Percentiles rank a stretch among this genome's conserved stretches.
Evolutionary conservation across 2,113 vertebrate genomes (phyloP).

Genomic region (Phasianus colchicus): DNA sequence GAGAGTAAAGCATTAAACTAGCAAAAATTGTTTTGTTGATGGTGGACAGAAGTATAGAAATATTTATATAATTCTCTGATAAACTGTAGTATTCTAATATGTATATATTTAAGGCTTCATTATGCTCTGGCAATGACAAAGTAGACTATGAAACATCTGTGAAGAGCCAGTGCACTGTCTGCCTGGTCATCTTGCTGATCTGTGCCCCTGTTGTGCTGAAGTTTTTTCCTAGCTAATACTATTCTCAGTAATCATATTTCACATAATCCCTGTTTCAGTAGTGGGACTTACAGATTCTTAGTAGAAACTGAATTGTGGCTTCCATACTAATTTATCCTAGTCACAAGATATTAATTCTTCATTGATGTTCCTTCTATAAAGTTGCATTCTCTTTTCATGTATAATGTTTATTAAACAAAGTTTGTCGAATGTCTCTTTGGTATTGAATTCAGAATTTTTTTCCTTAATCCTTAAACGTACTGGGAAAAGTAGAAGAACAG

Average conservation of each 20-base stretch:
- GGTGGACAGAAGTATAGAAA: neutral
- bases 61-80: neutral
- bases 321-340: neutral
- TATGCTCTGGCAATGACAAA: neutral
- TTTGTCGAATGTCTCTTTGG: neutral
- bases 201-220: neutral
- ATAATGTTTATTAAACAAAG: neutral
- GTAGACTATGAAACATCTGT: neutral
- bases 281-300: neutral
- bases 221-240: neutral
- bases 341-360: rapidly evolving
- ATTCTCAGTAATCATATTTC: neutral
- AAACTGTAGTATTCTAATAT: neutral
- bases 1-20: neutral
- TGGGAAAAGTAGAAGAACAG: neutral
- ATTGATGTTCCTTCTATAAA: neutral
- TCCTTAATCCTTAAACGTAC: neutral
- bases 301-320: neutral
- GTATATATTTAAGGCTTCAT: neutral
- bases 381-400: neutral
- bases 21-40: neutral
- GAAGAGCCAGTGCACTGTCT: neutral
- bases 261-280: neutral
- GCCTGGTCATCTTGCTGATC: neutral
- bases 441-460: neutral